phyloP scores from a whole-genome alignment of 2,888 invertebrate genomes.

The Osmoderma eremita region DNA sequence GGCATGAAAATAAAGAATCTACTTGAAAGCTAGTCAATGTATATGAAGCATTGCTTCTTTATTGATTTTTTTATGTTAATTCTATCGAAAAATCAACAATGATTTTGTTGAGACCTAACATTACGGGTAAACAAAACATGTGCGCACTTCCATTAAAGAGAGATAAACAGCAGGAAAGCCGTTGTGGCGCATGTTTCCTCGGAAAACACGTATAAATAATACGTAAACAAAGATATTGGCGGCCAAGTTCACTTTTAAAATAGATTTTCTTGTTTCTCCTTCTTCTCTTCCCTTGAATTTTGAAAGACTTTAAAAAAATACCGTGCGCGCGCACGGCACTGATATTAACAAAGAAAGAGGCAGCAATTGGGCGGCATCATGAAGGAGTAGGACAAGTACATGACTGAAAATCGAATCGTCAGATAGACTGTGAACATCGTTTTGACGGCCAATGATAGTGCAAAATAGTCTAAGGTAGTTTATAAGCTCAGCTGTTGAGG shows the following conservation, averaged over 20 bases:
- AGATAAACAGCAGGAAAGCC: background rate
- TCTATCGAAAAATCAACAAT: slow-evolving; percentile 2
- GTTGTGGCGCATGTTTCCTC: slow-evolving; percentile 14
- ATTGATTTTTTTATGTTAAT: background rate
- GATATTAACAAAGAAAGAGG: slow-evolving; percentile 41
- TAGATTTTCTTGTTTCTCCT: slow-evolving; percentile 48
- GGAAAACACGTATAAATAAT: slow-evolving; percentile 34
- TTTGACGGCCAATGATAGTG: slow-evolving; percentile 42
- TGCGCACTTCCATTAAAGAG: slow-evolving; percentile 11
- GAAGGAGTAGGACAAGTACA: slow-evolving; percentile 26
- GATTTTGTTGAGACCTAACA: background rate
- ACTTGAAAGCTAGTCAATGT: no score
- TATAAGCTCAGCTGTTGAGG: slow-evolving; percentile 61
- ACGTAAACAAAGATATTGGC: slow-evolving; percentile 47
- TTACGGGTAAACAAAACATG: no score
- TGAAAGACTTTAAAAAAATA: slow-evolving; percentile 46
- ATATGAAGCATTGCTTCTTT: no score
- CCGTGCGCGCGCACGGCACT: slow-evolving; percentile 46
- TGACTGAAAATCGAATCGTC: slow-evolving; percentile 33
- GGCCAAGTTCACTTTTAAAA: slow-evolving; percentile 57
- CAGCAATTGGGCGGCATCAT: slow-evolving; percentile 15
- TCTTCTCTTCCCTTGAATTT: slow-evolving; percentile 41
- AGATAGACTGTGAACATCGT: slow-evolving; percentile 54
- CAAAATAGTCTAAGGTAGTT: slow-evolving; percentile 56
- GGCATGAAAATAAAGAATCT: no score